Evolutionary conservation across 2,113 vertebrate genomes (phyloP), one percentile per base, ranked within the genome.

Genomic region (Phylloscopus whistleri): DNA sequence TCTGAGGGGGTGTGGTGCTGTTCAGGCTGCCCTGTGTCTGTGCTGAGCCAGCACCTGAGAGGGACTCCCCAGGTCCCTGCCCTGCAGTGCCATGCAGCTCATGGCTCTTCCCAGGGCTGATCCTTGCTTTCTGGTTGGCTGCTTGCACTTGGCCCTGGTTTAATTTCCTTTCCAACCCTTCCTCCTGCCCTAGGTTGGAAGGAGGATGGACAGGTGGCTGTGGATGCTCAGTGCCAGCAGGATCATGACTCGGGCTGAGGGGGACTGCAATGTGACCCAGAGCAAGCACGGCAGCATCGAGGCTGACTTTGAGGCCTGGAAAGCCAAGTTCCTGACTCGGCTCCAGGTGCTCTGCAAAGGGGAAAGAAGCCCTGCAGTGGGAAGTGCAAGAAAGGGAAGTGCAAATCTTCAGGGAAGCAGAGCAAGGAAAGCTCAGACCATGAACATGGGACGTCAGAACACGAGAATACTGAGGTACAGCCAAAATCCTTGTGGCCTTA

Each of bases 151-250:
- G 17, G 18, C 3, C 79, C 23, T 60, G 10, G 6, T 72, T 63
- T 48, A 11, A 49, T 33, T 41, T 55, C 16, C 49, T 19, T 37
- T 52, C 26, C 24, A 37, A 1, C 1, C 19, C 26, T 72, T 13
- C 2, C 2, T 82, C 43, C 35, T 41, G 0, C 16, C 6, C 28
- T 91, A 99, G 99, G 99, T 99, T 74, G 98, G 98, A 44, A 99
- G 97, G 77, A 99, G 98, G 2, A 70, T 99, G 6, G 99, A 99
- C 95, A 99, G 98, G 93, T 99, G 99, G 98, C 97, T 99, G 70
- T 99, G 99, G 99, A 98, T 98, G 98, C 98, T 99, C 2, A 97
- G 98, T 8, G 99, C 97, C 22, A 93, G 68, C 9, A 98, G 99
- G 0, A 68, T 99, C 85, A 94, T 99, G 98, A 98, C 98, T 48